Conservation (phyloP, 2,888 invertebrate genomes). For the Rotaria sp. region DNA sequence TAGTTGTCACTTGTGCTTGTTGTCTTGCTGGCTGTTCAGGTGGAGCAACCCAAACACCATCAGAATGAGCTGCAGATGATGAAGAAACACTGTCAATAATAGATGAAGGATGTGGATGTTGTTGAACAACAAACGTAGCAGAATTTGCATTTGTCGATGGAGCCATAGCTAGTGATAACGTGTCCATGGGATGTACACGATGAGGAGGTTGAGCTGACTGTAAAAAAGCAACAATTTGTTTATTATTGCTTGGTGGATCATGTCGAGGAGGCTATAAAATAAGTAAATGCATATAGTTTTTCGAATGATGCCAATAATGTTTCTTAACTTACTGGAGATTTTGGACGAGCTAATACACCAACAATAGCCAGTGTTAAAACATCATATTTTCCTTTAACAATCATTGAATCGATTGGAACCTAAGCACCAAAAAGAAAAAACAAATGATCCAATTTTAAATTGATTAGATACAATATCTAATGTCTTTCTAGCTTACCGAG, state of each 20-base stretch:
- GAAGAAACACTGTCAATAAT: neutral
- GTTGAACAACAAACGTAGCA: neutral
- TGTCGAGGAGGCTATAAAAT: neutral
- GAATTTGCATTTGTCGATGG: neutral
- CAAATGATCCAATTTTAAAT: neutral
- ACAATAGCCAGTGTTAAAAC: neutral
- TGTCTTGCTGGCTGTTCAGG: slow-evolving; percentile 1
- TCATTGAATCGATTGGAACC: neutral
- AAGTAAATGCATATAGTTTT: neutral
- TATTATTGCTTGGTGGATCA: neutral
- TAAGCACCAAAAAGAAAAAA: neutral
- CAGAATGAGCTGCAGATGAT: neutral
- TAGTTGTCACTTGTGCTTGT: neutral
- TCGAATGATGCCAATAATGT: neutral
- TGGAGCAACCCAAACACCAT: slow-evolving; percentile 22
- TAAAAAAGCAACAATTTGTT: slow-evolving; percentile 17
- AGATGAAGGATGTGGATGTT: neutral
- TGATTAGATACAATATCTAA: neutral
- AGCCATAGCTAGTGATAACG: neutral
- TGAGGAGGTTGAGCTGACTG: slow-evolving; percentile 17
- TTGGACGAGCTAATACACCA: slow-evolving; percentile 25
- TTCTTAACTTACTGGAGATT: neutral
- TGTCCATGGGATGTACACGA: slow-evolving; percentile 23
- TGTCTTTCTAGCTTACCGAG: neutral
- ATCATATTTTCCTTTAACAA: slow-evolving; percentile 23